Percentiles rank a stretch among this genome's conserved stretches.
These are phyloP conservation scores for Parelbella ahira DNA, from an alignment of 2,888 invertebrate genomes.

Conservation along the genomic window DNA sequence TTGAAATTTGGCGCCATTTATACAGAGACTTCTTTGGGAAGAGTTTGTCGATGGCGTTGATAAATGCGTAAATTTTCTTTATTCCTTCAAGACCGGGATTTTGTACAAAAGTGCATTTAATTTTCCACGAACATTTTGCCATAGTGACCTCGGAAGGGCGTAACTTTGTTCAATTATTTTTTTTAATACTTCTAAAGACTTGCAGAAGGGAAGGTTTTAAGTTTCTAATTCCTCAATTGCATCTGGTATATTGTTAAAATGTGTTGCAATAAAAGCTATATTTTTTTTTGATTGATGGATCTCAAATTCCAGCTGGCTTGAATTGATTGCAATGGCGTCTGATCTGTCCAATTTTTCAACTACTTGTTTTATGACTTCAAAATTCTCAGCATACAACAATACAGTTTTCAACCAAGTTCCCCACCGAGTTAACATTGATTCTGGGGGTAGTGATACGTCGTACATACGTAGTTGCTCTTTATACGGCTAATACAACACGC, in stretches of 20 bases:
- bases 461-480: too few species aligned
- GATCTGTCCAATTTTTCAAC: not conserved
- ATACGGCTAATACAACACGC: too few species aligned
- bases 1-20: constrained; percentile 26
- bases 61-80: constrained; percentile 12
- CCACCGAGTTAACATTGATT: not conserved
- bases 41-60: constrained; percentile 9
- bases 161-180: too few species aligned
- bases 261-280: too few species aligned
- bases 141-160: constrained; percentile 7
- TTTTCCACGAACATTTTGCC: constrained; percentile 15
- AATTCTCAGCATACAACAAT: constrained; percentile 4
- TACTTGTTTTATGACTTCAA: constrained; percentile 1
- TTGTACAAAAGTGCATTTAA: constrained; percentile 14
- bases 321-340: constrained; percentile 1
- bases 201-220: too few species aligned
- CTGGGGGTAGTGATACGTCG: too few species aligned
- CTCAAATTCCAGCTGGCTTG: constrained; percentile 1
- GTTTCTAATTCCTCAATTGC: too few species aligned
- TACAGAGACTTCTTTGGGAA: constrained; percentile 22
- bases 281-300: not conserved
- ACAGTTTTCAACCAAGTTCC: constrained; percentile 1
- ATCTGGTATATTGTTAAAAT: too few species aligned
- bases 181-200: too few species aligned
- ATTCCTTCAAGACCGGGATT: constrained; percentile 3